Conservation (phyloP, 2,797 vertebrate genomes). For the Centroberyx gerrardi region DNA sequence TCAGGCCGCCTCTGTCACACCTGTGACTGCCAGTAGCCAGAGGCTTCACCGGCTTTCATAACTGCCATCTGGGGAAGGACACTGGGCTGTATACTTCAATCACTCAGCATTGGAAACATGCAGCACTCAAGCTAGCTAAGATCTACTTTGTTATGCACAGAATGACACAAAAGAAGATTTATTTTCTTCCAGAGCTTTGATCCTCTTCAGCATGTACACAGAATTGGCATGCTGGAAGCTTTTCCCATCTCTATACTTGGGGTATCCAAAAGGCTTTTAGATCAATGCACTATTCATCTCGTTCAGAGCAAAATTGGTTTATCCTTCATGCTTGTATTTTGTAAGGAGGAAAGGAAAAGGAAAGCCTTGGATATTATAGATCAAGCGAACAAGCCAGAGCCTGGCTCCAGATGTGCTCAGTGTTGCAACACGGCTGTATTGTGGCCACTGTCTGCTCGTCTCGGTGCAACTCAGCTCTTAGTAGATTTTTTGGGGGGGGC, state of each 20-base stretch:
- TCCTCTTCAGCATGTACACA: neutral
- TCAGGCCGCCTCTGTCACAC: slow-evolving; percentile 65
- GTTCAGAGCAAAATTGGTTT: neutral
- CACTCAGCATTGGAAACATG: slow-evolving; percentile 20
- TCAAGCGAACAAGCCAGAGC: neutral
- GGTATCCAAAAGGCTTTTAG: neutral
- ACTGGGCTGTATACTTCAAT: slow-evolving; percentile 23
- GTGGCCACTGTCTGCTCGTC: neutral
- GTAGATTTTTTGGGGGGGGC: slow-evolving; percentile 17
- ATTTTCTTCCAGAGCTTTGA: slow-evolving; percentile 5
- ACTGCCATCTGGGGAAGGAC: slow-evolving; percentile 49
- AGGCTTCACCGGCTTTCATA: slow-evolving; percentile 58
- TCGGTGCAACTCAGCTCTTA: slow-evolving; percentile 17
- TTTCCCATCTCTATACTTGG: neutral
- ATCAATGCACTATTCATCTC: neutral
- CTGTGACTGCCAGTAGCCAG: slow-evolving; percentile 73
- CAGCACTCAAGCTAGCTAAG: neutral
- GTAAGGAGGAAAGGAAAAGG: neutral
- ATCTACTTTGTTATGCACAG: neutral
- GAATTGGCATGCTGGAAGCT: neutral
- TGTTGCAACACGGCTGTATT: neutral
- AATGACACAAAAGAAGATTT: neutral
- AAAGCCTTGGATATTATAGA: neutral
- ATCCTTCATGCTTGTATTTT: neutral
- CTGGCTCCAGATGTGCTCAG: neutral